Conservation (phyloP, 2,888 invertebrate species). For the Troides helena region DNA sequence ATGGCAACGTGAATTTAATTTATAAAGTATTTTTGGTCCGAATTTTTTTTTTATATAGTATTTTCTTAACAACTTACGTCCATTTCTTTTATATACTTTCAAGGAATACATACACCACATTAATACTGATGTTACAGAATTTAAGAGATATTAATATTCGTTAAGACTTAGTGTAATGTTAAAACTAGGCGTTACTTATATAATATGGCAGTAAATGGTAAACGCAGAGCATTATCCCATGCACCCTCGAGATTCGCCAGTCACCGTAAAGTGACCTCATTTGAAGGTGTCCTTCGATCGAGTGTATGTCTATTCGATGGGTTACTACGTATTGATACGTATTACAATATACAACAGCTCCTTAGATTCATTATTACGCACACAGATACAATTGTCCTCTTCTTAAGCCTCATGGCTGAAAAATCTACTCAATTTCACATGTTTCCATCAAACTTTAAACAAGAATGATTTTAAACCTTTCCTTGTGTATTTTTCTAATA, state of each 20-base stretch:
- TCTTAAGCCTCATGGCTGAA: not conserved
- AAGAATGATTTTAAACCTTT: slow-evolving; percentile 6
- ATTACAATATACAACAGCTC: slow-evolving; percentile 49
- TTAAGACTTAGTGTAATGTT: slow-evolving; percentile 72
- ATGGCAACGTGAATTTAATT: slow-evolving; percentile 79
- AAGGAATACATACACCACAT: slow-evolving; percentile 75
- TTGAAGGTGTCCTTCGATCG: slow-evolving; percentile 46
- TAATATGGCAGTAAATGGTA: slow-evolving; percentile 78
- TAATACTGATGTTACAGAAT: slow-evolving; percentile 72
- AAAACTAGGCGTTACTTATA: slow-evolving; percentile 64
- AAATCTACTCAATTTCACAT: not conserved
- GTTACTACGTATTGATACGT: slow-evolving; percentile 49
- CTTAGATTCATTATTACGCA: slow-evolving; percentile 41
- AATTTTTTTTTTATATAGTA: slow-evolving; percentile 52
- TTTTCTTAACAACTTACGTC: slow-evolving; percentile 60
- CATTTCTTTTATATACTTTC: slow-evolving; percentile 50
- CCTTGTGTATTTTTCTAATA: not conserved
- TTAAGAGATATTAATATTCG: slow-evolving; percentile 57
- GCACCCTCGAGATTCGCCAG: slow-evolving; percentile 67
- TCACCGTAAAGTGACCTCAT: slow-evolving; percentile 54
- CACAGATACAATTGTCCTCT: slow-evolving; percentile 27
- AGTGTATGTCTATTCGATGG: slow-evolving; percentile 72
- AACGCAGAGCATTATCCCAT: slow-evolving; percentile 43
- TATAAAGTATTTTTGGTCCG: slow-evolving; percentile 77
- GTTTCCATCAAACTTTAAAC: not conserved